Evolutionary conservation across 2,797 vertebrate species (phyloP).

Genomic region (Loriculus beryllinus): DNA sequence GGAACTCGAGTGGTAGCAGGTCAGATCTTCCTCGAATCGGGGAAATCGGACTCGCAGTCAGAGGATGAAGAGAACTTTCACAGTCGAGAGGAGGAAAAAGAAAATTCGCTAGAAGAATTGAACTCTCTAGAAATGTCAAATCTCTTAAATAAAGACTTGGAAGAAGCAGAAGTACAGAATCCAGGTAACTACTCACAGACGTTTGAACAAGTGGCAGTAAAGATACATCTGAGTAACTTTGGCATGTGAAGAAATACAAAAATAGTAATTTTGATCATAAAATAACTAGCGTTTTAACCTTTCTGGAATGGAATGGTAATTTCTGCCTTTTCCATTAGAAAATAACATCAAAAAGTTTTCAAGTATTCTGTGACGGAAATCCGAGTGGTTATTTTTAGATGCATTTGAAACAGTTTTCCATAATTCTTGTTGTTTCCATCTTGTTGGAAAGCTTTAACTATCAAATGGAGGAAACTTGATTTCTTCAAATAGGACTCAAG

Average conservation of each 20-base stretch:
- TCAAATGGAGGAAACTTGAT: background rate
- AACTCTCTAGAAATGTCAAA: conserved; percentile 68
- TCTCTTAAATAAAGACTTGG: conserved; percentile 70
- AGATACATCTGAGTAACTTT: background rate
- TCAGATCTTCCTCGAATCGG: conserved; percentile 75
- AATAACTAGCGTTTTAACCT: background rate
- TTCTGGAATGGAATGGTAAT: background rate
- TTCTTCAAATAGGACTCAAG: background rate
- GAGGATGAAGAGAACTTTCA: conserved; percentile 69
- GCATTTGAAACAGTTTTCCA: background rate
- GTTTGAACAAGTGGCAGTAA: background rate
- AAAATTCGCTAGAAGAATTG: conserved; percentile 62
- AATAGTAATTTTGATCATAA: background rate
- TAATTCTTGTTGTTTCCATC: background rate
- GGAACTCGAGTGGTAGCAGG: conserved; percentile 77
- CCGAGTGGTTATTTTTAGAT: background rate
- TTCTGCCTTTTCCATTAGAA: background rate
- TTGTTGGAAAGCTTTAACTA: background rate
- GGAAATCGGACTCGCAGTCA: conserved; percentile 50
- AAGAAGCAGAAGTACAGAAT: conserved; percentile 69
- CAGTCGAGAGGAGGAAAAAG: conserved; percentile 60
- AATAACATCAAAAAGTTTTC: background rate
- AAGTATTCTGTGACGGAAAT: background rate
- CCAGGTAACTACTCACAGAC: conserved; percentile 66
- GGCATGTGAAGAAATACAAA: background rate